Evolutionary conservation across 2,888 invertebrate species (phyloP).

Genomic region (Temnothorax unifasciatus): DNA sequence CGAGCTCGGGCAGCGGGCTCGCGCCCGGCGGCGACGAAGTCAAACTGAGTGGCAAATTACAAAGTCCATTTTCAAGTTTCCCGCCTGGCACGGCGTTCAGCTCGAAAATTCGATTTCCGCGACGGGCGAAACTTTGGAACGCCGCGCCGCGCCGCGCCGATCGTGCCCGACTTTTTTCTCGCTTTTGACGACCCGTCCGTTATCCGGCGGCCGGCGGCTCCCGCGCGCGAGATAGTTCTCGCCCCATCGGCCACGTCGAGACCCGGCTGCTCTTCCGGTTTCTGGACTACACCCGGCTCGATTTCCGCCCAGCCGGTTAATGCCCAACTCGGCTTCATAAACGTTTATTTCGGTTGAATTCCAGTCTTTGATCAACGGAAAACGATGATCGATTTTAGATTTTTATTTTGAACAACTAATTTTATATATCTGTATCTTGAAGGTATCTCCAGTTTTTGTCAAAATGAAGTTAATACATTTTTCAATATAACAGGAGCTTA

Average conservation of each 20-base stretch:
- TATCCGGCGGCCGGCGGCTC: neutral
- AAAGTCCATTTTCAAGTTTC: slow-evolving; percentile 71
- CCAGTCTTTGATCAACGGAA: neutral
- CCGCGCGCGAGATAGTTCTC: slow-evolving; percentile 37
- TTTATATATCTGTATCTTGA: neutral
- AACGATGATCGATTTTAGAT: slow-evolving; percentile 4
- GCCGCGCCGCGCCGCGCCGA: slow-evolving; percentile 44
- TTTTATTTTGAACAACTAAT: neutral
- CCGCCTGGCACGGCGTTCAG: slow-evolving; percentile 57
- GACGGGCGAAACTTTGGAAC: slow-evolving; percentile 44
- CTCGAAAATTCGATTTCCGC: slow-evolving; percentile 72
- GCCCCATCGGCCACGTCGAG: slow-evolving; percentile 25
- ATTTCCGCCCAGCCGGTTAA: slow-evolving; percentile 44
- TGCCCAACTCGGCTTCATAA: neutral
- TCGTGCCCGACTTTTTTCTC: slow-evolving; percentile 50
- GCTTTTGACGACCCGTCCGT: slow-evolving; percentile 29
- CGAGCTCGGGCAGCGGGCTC: slow-evolving; percentile 29
- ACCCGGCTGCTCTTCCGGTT: slow-evolving; percentile 42
- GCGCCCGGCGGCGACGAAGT: slow-evolving; percentile 54
- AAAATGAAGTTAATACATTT: too few relatives aligned
- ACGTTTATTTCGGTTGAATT: neutral
- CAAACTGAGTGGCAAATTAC: slow-evolving; percentile 69
- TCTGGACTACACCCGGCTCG: slow-evolving; percentile 11
- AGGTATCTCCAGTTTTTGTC: too few relatives aligned
- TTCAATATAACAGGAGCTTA: too few relatives aligned